Conservation (phyloP, 2,888 invertebrate genomes). For the Cartodere bifasciata region DNA sequence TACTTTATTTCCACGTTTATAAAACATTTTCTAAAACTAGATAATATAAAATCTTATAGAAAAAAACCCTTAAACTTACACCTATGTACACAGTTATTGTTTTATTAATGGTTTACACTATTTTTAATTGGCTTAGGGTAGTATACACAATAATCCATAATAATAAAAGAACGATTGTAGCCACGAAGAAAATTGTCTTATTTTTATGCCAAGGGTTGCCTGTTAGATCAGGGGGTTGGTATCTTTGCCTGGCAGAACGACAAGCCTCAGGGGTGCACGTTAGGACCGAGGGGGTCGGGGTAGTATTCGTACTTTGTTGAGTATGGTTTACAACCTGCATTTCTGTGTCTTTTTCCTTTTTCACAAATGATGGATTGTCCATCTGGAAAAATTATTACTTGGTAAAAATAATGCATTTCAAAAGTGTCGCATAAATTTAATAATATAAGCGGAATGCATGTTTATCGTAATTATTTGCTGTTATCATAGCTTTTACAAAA, state of each 20-base stretch:
- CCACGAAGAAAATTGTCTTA: constrained; percentile 38
- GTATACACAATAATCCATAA: constrained; percentile 38
- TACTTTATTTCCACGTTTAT: too few relatives aligned
- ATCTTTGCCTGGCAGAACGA: constrained; percentile 27
- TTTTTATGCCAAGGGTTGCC: constrained; percentile 41
- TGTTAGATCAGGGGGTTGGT: constrained; percentile 29
- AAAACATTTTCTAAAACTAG: too few relatives aligned
- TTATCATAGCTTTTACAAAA: too few relatives aligned
- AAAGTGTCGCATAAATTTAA: too few relatives aligned
- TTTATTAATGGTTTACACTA: too few relatives aligned
- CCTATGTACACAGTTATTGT: too few relatives aligned
- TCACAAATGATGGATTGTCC: constrained; percentile 33
- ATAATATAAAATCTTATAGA: too few relatives aligned
- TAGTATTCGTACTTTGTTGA: constrained; percentile 18
- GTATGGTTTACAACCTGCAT: constrained; percentile 25
- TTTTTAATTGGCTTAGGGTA: constrained; percentile 26
- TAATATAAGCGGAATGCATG: too few relatives aligned
- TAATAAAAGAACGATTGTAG: constrained; percentile 34
- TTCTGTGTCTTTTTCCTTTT: constrained; percentile 27
- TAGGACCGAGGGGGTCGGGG: constrained; percentile 15
- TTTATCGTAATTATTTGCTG: too few relatives aligned
- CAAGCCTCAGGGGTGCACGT: constrained; percentile 32
- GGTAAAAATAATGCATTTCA: not conserved
- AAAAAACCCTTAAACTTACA: too few relatives aligned
- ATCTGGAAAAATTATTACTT: constrained; percentile 31